Conservation (phyloP, 2,113 vertebrate species). For the Pangasianodon hypophthalmus region DNA sequence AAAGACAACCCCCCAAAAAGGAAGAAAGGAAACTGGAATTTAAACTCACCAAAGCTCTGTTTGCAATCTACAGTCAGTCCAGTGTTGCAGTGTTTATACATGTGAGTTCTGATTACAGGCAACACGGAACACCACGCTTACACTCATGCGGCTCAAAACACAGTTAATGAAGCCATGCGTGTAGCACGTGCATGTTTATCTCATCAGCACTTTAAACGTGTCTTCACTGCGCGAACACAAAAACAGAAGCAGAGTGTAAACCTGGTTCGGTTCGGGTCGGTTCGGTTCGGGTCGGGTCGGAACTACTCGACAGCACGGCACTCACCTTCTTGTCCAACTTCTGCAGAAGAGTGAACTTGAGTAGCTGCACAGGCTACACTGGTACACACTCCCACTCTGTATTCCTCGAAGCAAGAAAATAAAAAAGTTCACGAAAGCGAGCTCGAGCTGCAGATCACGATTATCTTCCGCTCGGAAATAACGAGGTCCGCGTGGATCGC, state of each 20-base stretch:
- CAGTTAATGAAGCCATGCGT: background rate
- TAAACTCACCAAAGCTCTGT: background rate
- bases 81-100: background rate
- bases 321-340: slow-evolving; percentile 88
- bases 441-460: slow-evolving; percentile 70
- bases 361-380: slow-evolving; percentile 52
- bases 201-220: background rate
- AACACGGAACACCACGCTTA: background rate
- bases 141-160: background rate
- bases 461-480: slow-evolving; percentile 77
- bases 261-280: background rate
- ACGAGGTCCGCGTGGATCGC: slow-evolving; percentile 80
- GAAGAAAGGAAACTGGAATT: background rate
- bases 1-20: too few relatives aligned
- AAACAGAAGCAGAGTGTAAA: background rate
- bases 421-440: slow-evolving; percentile 80
- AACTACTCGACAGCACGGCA: slow-evolving; percentile 48
- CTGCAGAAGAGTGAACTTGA: slow-evolving; percentile 74
- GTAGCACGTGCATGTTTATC: background rate
- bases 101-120: background rate
- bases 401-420: slow-evolving; percentile 70
- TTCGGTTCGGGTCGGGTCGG: background rate
- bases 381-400: slow-evolving; percentile 68
- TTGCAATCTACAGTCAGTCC: background rate
- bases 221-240: background rate